phyloP scores from a whole-genome alignment of 2,113 vertebrate genomes.

The Siniperca knerii region DNA sequence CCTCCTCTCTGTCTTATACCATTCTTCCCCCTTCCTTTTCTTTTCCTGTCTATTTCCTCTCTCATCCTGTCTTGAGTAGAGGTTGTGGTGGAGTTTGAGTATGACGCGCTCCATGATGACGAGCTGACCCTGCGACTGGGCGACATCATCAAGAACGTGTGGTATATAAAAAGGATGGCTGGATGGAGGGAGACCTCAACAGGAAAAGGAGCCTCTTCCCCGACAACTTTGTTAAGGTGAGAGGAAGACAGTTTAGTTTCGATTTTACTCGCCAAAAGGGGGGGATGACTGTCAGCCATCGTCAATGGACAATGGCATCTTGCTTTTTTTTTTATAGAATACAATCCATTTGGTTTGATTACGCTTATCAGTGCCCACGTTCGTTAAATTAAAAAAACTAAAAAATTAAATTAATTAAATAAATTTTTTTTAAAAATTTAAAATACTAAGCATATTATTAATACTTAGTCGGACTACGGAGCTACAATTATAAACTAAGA shows the following conservation, averaged over 20 bases:
- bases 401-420: too few relatives aligned
- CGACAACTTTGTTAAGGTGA: constrained; percentile 98
- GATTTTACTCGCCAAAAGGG: too few relatives aligned
- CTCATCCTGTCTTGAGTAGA: constrained; percentile 82
- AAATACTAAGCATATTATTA: too few relatives aligned
- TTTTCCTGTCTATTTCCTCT: neutral
- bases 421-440: too few relatives aligned
- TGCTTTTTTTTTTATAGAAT: too few relatives aligned
- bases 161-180: constrained; percentile 94
- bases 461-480: too few relatives aligned
- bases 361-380: too few relatives aligned
- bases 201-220: constrained; percentile 95
- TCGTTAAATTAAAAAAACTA: too few relatives aligned
- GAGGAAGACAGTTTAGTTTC: neutral
- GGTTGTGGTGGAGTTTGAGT: constrained; percentile 96
- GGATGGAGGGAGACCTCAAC: constrained; percentile 95
- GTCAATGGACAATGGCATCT: too few relatives aligned
- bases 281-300: too few relatives aligned
- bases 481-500: too few relatives aligned
- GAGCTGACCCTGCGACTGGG: constrained; percentile 93
- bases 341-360: too few relatives aligned
- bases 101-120: constrained; percentile 93
- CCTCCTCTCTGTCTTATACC: constrained; percentile 3
- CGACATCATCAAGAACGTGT: constrained; percentile 94
- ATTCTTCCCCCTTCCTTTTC: neutral